phyloP scores from a whole-genome alignment of 2,113 vertebrate species.

The Miniopterus natalensis region DNA sequence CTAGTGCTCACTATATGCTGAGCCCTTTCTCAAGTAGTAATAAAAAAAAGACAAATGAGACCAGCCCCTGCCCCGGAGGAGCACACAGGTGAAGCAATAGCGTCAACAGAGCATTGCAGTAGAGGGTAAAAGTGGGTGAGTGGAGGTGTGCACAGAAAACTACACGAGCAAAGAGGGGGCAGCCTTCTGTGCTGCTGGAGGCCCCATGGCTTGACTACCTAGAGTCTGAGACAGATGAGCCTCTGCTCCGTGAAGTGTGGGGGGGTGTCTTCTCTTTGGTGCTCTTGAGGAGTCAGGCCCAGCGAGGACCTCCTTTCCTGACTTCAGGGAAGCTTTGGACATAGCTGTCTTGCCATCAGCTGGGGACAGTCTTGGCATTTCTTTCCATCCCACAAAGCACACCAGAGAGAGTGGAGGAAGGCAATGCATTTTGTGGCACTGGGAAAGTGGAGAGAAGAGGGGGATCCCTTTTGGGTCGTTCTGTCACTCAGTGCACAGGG shows the following conservation, averaged over 20 bases:
- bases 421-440: background rate
- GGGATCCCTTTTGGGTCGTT: background rate
- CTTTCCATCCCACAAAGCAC: background rate
- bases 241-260: background rate
- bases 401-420: background rate
- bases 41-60: background rate
- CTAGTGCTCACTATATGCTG: background rate
- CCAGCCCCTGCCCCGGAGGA: background rate
- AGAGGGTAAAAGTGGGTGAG: too few relatives aligned
- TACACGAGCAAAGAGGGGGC: too few relatives aligned
- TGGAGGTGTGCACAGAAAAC: accelerated
- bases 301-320: background rate
- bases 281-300: background rate
- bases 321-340: background rate
- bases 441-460: background rate
- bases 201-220: background rate
- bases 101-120: background rate
- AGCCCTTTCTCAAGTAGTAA: background rate
- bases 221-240: background rate
- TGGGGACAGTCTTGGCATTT: too few relatives aligned
- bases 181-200: background rate
- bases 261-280: background rate
- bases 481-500: background rate
- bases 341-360: background rate
- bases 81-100: background rate